These are phyloP conservation scores for Cephus pulcher DNA, from an alignment of 2,888 invertebrate species.

Conservation along the genomic window DNA sequence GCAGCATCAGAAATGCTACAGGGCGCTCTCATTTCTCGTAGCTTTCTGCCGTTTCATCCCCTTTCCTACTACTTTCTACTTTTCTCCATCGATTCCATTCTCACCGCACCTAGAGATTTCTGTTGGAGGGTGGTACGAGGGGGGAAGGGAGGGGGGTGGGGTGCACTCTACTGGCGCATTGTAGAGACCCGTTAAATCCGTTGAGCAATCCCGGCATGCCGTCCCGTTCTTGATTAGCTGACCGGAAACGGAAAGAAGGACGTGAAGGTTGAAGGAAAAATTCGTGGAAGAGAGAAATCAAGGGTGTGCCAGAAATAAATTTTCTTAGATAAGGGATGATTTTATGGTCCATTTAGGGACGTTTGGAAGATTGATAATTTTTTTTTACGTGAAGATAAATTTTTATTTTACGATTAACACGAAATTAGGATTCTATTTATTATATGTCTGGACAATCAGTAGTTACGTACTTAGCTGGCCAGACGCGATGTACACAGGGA, in stretches of 20 bases:
- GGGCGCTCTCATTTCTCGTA: conserved; percentile 27
- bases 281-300: background rate
- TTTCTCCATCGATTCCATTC: conserved; percentile 31
- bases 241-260: conserved; percentile 46
- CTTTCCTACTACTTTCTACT: conserved; percentile 21
- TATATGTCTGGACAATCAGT: background rate
- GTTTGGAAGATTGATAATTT: background rate
- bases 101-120: conserved; percentile 3
- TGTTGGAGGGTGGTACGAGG: background rate
- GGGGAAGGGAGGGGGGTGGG: background rate
- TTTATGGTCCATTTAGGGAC: background rate
- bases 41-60: background rate
- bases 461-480: background rate
- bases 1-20: conserved; percentile 52
- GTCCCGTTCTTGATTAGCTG: conserved; percentile 47
- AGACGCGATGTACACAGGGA: background rate
- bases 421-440: background rate
- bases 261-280: conserved; percentile 10
- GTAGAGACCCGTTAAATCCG: conserved; percentile 35
- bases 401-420: background rate
- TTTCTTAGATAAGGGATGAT: background rate
- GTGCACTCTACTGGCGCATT: background rate
- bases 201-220: conserved; percentile 45
- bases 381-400: background rate
- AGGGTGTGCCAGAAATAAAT: background rate